phyloP scores from a whole-genome alignment of 1,140 invertebrate genomes.

The Microplitis demolitor region DNA sequence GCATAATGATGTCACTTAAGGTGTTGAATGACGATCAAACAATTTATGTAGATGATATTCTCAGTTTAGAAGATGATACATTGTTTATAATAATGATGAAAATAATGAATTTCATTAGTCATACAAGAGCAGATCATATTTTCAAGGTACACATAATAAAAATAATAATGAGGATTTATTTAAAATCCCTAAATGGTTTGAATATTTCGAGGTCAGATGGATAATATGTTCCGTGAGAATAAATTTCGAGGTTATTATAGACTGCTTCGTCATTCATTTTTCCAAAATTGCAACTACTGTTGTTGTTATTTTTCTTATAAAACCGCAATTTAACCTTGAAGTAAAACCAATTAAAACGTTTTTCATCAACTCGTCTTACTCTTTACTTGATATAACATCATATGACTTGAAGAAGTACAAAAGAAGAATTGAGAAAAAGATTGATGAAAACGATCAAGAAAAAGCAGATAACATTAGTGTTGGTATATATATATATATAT shows the following conservation, averaged over 20 bases:
- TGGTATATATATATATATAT: too few species aligned
- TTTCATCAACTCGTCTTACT: neutral
- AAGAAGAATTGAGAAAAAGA: neutral
- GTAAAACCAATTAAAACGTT: neutral
- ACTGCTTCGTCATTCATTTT: neutral
- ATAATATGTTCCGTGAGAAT: neutral
- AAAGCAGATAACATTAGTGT: too few species aligned
- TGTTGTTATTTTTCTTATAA: too few species aligned
- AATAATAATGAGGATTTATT: constrained; percentile 14
- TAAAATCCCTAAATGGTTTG: neutral
- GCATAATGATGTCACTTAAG: neutral
- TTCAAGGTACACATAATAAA: constrained; percentile 6
- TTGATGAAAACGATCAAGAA: neutral
- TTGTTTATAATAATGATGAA: too few species aligned
- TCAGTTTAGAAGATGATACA: too few species aligned
- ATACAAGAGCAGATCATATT: too few species aligned
- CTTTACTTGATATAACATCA: neutral
- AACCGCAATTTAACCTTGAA: neutral
- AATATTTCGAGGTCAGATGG: neutral
- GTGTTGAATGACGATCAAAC: neutral
- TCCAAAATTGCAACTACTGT: neutral
- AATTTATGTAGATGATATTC: too few species aligned
- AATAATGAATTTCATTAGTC: too few species aligned
- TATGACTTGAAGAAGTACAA: neutral
- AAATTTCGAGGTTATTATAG: neutral